Evolutionary conservation across 2,888 invertebrate genomes (phyloP), one percentile per base, ranked within the genome.

Genomic region (Tenthredo livida): DNA sequence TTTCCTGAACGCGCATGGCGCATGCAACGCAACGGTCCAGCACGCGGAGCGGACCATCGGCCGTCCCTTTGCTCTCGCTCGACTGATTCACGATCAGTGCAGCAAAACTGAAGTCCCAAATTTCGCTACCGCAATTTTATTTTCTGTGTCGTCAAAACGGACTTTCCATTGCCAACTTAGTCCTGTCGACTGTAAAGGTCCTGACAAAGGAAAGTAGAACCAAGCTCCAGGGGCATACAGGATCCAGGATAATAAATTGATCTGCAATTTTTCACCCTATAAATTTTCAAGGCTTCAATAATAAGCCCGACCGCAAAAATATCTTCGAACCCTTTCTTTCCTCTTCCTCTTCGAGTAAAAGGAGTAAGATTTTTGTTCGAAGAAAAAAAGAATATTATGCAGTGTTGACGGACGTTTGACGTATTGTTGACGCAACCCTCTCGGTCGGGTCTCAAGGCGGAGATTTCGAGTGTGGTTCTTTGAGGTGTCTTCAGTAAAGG

Each of bases 1-100:
- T 89, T 88, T 88, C 84, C 87, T 50, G 83, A 83, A 83, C 67
- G 67, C 78, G 77, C 58, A 61, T 29, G 29, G 43, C 75, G 75
- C 67, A 86, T 85, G 85, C 75, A 75, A 61, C n/a, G 58, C 47
- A 47, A 77, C 43, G 78, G 85, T 67, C 87, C 77, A 50, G 73
- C 73, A 86, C 50, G 84, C 72, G 84, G 83, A 84, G 86, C 61
- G 85, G 86, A 17, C 54, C 85, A 85, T 86, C 86, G 43, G 15
- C 25, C 70, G 54, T 85, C 82, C 84, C 77, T 82, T 70, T 84
- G 54, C 84, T 84, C 58, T 85, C 85, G 86, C 67, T 77, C 72
- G 61, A 61, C 61, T 70, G 75, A 83, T 50, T 54, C 65, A 58
- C 75, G 33, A 70, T 78, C 85, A 33, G 12, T 37, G n/a, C 40